Base-by-base conservation (phyloP, 2,888 invertebrate species). In the Ennomos fuscantarius region DNA sequence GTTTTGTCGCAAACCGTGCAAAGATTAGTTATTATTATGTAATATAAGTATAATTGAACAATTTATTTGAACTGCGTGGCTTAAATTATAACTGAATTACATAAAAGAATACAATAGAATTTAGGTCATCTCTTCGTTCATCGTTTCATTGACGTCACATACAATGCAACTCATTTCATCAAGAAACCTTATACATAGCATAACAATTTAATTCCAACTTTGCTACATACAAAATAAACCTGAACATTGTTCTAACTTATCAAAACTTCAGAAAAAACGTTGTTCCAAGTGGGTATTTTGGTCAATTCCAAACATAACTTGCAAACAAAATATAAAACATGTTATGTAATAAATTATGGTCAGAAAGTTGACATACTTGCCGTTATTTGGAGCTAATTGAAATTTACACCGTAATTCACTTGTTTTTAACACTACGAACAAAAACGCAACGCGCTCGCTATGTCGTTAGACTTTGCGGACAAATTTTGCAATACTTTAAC, bases 401-500 rank as follows among this genome's bases (percentile, higher is more conserved):
- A 15, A 9, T 9, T 8, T 40, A 39, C 10, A 40, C 8, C 13
- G 9, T 9, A 40, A 40, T 15, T 40, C 40, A 12, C 11, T 40
- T 15, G 6, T 1, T 24, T 24, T 6, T 24, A 6, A 24, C 6
- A 24, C 6, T 24, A 24, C 24, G 24, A 6, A 24, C 24, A 24
- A 24, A 24, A 24, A 24, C 24, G 24, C 6, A 3, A 6, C 0
- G 6, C 24, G 24, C 24, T 24, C 24, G 24, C 24, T 24, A 24
- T 24, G 24, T 24, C 24, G 24, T 24, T 24, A 24, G 24, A 24
- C 24, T 24, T 24, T 6, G 24, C 24, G 51, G 54, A 75, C 54
- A 48, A 15, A 13, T 8, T 71, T 69, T 63, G 66, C 73, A 67
- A 78, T 50, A 59, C 65, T 61, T 63, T 44, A 65, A 69, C 70